Conservation (phyloP, 2,113 vertebrate genomes). For the Trachemys scripta region DNA sequence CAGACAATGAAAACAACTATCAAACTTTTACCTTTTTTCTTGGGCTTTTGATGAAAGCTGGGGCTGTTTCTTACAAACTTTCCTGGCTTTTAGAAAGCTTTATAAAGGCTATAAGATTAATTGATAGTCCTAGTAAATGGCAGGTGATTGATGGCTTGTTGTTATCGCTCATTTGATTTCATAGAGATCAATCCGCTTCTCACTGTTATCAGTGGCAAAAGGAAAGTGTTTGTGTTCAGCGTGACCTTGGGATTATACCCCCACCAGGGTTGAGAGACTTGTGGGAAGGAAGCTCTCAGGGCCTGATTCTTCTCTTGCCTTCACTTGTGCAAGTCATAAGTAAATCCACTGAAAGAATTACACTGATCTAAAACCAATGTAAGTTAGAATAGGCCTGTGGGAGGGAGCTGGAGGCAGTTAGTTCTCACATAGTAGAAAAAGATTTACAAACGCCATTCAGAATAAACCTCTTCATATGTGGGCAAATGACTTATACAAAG, state of each 20-base stretch:
- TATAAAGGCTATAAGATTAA: slow-evolving; percentile 5
- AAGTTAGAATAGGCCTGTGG: neutral
- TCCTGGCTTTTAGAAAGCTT: slow-evolving; percentile 11
- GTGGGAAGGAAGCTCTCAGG: neutral
- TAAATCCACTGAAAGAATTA: neutral
- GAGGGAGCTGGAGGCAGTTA: neutral
- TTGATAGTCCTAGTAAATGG: neutral
- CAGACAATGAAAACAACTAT: neutral
- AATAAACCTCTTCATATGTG: neutral
- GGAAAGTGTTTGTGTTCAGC: neutral
- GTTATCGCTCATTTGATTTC: neutral
- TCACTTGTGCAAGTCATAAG: neutral
- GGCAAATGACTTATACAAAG: neutral
- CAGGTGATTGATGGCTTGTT: slow-evolving; percentile 2
- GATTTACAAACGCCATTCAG: neutral
- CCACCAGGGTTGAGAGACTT: neutral
- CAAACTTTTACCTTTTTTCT: neutral
- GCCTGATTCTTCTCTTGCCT: neutral
- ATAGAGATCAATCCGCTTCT: neutral
- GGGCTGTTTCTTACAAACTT: neutral
- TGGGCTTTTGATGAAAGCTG: neutral
- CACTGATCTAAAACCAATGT: accelerated
- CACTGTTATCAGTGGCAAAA: neutral
- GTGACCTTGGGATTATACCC: neutral
- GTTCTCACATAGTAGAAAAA: neutral